phyloP scores from a whole-genome alignment of 2,888 invertebrate genomes.

The Clivina fossor region DNA sequence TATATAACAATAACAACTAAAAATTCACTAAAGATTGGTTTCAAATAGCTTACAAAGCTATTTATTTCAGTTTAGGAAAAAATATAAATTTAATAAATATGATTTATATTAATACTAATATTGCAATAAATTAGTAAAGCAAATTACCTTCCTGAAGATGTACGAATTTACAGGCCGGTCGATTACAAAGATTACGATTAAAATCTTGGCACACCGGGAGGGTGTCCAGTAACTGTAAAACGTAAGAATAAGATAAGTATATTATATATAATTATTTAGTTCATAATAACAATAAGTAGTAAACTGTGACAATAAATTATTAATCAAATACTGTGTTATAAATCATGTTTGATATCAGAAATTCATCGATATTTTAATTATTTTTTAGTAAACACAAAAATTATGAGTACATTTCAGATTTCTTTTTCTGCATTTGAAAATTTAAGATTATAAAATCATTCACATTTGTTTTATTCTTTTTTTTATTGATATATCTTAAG shows the following conservation, averaged over 20 bases:
- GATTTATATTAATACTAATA: too few relatives aligned
- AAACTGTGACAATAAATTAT: conserved; percentile 15
- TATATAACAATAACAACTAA: too few relatives aligned
- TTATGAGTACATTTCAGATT: conserved; percentile 31
- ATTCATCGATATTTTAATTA: conserved; percentile 16
- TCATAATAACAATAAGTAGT: conserved; percentile 9
- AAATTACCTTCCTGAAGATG: conserved; percentile 95
- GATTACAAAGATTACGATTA: conserved; percentile 96
- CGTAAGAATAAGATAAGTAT: conserved; percentile 39
- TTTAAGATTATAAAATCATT: background rate
- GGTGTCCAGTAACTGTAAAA: conserved; percentile 99
- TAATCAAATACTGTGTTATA: conserved; percentile 19
- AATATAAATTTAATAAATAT: too few relatives aligned
- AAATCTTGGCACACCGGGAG: conserved; percentile 99
- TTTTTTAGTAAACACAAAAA: conserved; percentile 20
- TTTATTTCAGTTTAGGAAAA: too few relatives aligned
- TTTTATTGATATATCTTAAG: background rate
- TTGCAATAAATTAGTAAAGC: too few relatives aligned
- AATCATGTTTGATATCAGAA: conserved; percentile 1
- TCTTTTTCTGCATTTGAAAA: conserved; percentile 18
- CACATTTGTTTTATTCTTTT: conserved; percentile 6
- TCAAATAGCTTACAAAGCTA: too few relatives aligned
- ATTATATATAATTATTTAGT: background rate
- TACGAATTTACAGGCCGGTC: conserved; percentile 97
- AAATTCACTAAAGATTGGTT: too few relatives aligned